Conservation (phyloP, 2,888 invertebrate species). For the Lithophane socia region DNA sequence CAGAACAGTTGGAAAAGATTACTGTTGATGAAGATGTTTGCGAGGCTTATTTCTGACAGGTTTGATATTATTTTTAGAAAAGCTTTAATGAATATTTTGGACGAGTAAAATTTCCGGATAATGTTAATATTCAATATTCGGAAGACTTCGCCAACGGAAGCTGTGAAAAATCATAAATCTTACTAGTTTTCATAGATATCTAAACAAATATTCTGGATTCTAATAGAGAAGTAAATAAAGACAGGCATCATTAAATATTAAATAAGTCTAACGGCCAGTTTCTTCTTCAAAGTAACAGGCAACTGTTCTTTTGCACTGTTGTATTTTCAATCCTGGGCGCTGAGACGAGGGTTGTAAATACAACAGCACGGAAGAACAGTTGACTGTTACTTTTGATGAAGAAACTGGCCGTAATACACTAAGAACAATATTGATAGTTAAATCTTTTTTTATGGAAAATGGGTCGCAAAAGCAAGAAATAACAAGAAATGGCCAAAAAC, state of each 20-base stretch:
- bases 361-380: no score
- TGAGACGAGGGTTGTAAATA: no score
- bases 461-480: neutral
- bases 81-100: neutral
- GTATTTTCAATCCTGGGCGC: no score
- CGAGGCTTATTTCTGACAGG: neutral
- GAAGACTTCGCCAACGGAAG: neutral
- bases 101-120: neutral
- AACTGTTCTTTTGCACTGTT: no score
- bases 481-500: neutral
- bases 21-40: neutral
- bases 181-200: neutral
- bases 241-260: no score
- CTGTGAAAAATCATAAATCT: neutral
- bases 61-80: neutral
- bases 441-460: neutral
- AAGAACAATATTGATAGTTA: no score
- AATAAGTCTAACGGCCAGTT: no score
- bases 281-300: no score
- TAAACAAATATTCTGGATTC: neutral
- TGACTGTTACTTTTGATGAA: no score
- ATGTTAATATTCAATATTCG: neutral
- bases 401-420: no score
- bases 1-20: constrained; percentile 14
- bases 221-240: neutral